These are phyloP conservation scores for Urosaurus nigricauda DNA, from an alignment of 2,797 vertebrate species.

Conservation along the genomic window DNA sequence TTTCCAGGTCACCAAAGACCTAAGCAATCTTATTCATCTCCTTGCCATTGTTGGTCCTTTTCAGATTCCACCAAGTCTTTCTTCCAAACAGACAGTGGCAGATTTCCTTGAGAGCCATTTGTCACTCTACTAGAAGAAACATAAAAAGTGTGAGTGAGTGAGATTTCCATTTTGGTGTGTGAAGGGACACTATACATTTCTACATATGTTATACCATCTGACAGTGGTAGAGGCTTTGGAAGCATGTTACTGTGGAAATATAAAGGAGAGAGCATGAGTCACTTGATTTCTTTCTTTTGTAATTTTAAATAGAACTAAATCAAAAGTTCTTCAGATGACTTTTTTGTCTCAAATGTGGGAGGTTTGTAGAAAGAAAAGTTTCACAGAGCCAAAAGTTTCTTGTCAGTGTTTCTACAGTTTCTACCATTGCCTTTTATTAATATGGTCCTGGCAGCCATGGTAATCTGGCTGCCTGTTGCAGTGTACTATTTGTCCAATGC, in stretches of 20 bases:
- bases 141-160: background rate
- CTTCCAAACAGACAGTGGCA: background rate
- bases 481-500: background rate
- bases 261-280: background rate
- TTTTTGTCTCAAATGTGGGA: background rate
- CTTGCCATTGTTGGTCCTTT: background rate
- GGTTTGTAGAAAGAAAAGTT: background rate
- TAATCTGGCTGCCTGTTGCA: background rate
- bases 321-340: background rate
- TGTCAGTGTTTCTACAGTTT: background rate
- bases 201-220: background rate
- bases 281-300: background rate
- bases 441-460: background rate
- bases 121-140: background rate
- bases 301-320: background rate
- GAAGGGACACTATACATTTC: too few species aligned
- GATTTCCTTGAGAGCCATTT: too few species aligned
- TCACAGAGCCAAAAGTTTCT: background rate
- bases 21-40: background rate
- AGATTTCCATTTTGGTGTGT: background rate
- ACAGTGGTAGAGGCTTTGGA: background rate
- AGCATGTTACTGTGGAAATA: background rate
- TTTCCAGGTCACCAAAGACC: background rate
- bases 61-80: background rate
- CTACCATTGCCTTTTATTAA: background rate